Evolutionary conservation across 2,113 vertebrate species (phyloP).

Genomic region (Pluvianellus socialis): DNA sequence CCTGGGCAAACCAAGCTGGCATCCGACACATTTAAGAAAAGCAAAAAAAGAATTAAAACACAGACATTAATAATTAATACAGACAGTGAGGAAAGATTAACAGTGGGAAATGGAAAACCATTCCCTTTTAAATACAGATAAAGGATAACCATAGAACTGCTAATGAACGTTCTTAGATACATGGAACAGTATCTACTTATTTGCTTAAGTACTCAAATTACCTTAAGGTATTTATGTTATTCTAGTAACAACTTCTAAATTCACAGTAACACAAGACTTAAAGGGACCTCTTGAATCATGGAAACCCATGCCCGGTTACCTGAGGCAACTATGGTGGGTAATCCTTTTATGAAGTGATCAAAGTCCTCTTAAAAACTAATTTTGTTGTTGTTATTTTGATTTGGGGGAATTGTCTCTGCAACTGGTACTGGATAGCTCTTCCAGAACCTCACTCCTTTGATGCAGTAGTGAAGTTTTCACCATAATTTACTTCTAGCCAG

Average conservation of each 20-base stretch:
- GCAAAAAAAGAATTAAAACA: background rate
- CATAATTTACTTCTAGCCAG: background rate
- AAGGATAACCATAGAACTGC: background rate
- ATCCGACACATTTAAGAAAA: background rate
- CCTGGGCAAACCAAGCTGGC: background rate
- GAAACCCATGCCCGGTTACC: background rate
- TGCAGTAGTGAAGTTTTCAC: background rate
- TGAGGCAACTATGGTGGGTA: background rate
- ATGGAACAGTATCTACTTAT: background rate
- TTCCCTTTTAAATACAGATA: constrained; percentile 24
- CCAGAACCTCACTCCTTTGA: background rate
- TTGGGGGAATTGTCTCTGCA: background rate
- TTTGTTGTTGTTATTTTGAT: background rate
- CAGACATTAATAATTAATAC: background rate
- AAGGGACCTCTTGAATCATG: background rate
- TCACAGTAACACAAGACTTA: background rate
- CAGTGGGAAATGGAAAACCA: background rate
- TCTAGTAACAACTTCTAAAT: background rate
- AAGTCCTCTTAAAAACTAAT: background rate
- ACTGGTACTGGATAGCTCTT: background rate
- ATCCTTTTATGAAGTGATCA: background rate
- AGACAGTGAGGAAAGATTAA: background rate
- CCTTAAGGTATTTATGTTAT: background rate
- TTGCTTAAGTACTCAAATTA: background rate
- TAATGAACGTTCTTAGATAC: background rate